phyloP scores from a whole-genome alignment of 2,113 vertebrate genomes.

The Ceuthmochares aereus region DNA sequence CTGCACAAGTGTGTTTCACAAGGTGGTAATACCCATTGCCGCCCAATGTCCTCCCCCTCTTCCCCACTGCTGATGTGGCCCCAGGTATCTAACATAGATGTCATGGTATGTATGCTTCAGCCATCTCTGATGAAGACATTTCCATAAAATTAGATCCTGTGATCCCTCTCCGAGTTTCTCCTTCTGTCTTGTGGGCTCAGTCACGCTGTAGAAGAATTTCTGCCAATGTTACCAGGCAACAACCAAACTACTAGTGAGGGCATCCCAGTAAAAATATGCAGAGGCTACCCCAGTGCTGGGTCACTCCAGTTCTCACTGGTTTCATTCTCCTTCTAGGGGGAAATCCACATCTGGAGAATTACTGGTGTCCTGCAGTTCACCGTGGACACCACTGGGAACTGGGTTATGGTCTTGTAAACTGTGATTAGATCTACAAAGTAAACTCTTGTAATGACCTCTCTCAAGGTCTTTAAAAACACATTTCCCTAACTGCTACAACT shows the following conservation, averaged over 20 bases:
- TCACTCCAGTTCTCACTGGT: not conserved
- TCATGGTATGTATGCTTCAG: fast-evolving
- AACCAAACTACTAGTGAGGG: not conserved
- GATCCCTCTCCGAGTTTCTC: not conserved
- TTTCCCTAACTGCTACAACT: conserved; percentile 27
- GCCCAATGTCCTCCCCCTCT: not conserved
- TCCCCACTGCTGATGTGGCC: not conserved
- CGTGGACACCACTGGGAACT: not conserved
- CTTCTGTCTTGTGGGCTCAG: not conserved
- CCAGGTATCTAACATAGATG: not conserved
- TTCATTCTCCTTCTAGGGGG: not conserved
- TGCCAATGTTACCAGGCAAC: not conserved
- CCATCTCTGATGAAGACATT: not conserved
- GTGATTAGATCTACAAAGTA: conserved; percentile 36
- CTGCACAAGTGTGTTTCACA: fast-evolving
- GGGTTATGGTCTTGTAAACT: conserved; percentile 29
- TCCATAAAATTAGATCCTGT: not conserved
- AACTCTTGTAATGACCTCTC: conserved; percentile 20
- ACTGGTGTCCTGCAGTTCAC: conserved; percentile 9
- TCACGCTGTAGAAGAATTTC: not conserved
- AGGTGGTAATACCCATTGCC: not conserved
- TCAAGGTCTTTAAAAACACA: conserved; percentile 49
- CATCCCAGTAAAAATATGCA: not conserved
- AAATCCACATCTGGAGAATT: conserved; percentile 30
- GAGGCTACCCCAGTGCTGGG: not conserved